A percentile compares a stretch with the other conserved stretches of the same genome.
These are phyloP conservation scores for Leptopilina myrica DNA, from an alignment of 2,888 invertebrate species.

Conservation along the genomic window DNA sequence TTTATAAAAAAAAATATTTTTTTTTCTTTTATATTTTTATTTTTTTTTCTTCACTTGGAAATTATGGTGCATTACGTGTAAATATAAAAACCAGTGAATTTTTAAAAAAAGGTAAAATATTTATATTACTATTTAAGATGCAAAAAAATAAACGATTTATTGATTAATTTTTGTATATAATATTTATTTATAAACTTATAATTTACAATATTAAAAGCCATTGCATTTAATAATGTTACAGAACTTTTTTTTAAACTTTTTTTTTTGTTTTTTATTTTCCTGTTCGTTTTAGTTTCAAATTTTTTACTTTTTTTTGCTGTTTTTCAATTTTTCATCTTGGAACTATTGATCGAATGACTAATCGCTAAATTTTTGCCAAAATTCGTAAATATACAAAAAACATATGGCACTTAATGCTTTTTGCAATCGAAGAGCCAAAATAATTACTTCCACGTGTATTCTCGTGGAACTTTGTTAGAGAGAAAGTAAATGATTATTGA, in stretches of 20 bases:
- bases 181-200: too few relatives aligned
- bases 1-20: slow-evolving; percentile 4
- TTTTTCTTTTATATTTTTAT: background rate
- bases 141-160: background rate
- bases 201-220: background rate
- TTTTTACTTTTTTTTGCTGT: background rate
- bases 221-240: background rate
- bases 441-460: slow-evolving; percentile 4
- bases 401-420: slow-evolving; percentile 13
- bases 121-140: background rate
- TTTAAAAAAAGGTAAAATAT: background rate
- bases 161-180: too few relatives aligned
- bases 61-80: too few relatives aligned
- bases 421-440: background rate
- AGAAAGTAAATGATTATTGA: background rate
- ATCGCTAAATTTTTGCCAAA: slow-evolving; percentile 3
- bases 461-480: background rate
- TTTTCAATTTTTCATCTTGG: background rate
- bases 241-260: background rate
- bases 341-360: background rate
- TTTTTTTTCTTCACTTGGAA: background rate
- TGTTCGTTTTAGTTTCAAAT: background rate
- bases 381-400: background rate
- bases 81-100: background rate
- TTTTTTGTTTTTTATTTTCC: background rate